Conservation (phyloP, 2,888 invertebrate species). For the Andrena bicolor region DNA sequence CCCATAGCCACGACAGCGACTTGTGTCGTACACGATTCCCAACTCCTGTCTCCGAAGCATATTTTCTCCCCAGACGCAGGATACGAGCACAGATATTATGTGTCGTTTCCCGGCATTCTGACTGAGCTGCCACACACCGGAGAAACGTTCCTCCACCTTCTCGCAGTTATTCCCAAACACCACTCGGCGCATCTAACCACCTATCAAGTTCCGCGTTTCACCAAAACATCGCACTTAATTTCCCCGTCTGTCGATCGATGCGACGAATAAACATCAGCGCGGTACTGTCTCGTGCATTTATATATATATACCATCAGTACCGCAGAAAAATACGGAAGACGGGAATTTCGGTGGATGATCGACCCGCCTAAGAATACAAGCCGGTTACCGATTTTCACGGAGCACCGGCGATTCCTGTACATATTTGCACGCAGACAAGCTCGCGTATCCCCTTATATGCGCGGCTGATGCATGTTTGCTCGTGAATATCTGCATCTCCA, state of each 20-base stretch:
- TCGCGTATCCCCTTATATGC: conserved; percentile 18
- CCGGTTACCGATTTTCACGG: conserved; percentile 35
- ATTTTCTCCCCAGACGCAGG: conserved; percentile 15
- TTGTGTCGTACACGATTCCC: conserved; percentile 31
- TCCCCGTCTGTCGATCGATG: not conserved
- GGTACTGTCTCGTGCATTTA: not conserved
- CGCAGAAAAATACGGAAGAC: not conserved
- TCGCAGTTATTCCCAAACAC: not conserved
- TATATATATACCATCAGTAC: no score
- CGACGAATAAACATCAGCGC: no score
- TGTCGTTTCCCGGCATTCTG: conserved; percentile 8
- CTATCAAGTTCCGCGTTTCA: not conserved
- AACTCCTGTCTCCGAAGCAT: conserved; percentile 4
- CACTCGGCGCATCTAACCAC: not conserved
- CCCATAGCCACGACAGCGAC: conserved; percentile 1
- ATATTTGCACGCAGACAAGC: conserved; percentile 32
- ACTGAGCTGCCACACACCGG: not conserved
- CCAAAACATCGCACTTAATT: not conserved
- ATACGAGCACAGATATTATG: conserved; percentile 20
- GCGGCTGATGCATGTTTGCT: conserved; percentile 63
- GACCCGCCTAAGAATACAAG: conserved; percentile 24
- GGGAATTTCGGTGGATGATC: conserved; percentile 6
- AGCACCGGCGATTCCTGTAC: conserved; percentile 11
- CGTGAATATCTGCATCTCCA: conserved; percentile 66
- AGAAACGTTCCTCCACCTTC: not conserved